Evolutionary conservation across 1,140 invertebrate species (phyloP).

Genomic region (Wiebesia pumilae): DNA sequence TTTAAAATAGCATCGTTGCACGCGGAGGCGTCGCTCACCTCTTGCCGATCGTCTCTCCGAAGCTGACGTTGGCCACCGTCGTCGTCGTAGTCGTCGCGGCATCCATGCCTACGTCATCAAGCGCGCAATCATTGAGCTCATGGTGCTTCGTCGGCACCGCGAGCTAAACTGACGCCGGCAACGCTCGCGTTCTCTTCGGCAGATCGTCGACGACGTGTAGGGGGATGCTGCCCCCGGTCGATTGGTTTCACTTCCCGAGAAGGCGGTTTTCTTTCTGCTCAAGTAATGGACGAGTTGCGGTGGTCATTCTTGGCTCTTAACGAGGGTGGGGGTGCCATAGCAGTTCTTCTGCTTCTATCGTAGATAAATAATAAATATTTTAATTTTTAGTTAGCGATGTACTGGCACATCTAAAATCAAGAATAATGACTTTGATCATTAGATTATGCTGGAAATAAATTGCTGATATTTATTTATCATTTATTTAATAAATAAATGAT

Average conservation of each 20-base stretch:
- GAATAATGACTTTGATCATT: no score
- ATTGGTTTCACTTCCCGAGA: not conserved
- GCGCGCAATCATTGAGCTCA: not conserved
- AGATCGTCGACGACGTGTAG: not conserved
- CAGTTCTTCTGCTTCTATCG: not conserved
- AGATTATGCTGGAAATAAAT: no score
- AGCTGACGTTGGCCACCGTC: not conserved
- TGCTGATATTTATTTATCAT: no score
- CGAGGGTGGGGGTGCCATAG: not conserved
- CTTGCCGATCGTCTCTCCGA: not conserved
- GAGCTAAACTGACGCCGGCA: not conserved
- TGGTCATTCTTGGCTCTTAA: not conserved
- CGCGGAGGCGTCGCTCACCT: not conserved
- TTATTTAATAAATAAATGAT: no score
- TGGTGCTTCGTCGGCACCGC: not conserved
- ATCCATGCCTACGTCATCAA: not conserved
- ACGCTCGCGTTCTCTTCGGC: not conserved
- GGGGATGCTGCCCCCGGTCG: not conserved
- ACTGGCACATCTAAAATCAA: no score
- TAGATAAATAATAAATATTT: no score
- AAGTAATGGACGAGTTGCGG: no score
- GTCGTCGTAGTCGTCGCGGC: not conserved
- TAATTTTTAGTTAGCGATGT: no score
- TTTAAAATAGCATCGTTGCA: no score
- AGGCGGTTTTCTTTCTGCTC: not conserved